These are phyloP conservation scores for Metridium senile DNA, from an alignment of 92 coral and sea anemone species.

Conservation along the genomic window DNA sequence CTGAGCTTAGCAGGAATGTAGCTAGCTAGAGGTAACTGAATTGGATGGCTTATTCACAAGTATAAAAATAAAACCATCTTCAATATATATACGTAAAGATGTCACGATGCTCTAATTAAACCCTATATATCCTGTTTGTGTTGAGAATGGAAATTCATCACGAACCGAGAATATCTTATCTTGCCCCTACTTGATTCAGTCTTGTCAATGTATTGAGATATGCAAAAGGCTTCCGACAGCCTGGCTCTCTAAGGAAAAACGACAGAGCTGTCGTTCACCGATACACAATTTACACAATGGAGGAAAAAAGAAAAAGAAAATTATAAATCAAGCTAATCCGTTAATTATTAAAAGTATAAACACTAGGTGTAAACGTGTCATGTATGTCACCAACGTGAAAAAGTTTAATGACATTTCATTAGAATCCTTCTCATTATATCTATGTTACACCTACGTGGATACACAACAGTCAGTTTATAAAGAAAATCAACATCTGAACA, in stretches of 20 bases:
- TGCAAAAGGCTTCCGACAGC: not conserved
- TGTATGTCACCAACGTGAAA: not conserved
- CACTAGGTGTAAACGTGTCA: not conserved
- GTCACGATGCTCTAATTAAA: not conserved
- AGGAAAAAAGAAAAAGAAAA: not conserved
- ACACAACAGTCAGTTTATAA: not conserved
- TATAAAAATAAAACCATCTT: not conserved
- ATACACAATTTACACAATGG: too few species aligned
- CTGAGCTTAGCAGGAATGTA: not conserved
- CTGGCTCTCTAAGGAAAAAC: not conserved
- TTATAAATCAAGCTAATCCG: not conserved
- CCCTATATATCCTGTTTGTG: not conserved
- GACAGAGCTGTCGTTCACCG: too few species aligned
- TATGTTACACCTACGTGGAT: not conserved
- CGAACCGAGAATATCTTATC: not conserved
- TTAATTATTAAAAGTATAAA: not conserved
- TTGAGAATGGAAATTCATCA: not conserved
- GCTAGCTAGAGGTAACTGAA: not conserved
- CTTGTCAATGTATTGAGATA: not conserved
- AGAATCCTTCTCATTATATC: not conserved
- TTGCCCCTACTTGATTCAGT: not conserved
- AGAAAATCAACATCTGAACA: constrained; percentile 1
- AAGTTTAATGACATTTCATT: not conserved
- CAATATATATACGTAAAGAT: too few species aligned
- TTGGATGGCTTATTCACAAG: not conserved